Conservation (phyloP, 2,113 vertebrate genomes). For the Picathartes gymnocephalus region DNA sequence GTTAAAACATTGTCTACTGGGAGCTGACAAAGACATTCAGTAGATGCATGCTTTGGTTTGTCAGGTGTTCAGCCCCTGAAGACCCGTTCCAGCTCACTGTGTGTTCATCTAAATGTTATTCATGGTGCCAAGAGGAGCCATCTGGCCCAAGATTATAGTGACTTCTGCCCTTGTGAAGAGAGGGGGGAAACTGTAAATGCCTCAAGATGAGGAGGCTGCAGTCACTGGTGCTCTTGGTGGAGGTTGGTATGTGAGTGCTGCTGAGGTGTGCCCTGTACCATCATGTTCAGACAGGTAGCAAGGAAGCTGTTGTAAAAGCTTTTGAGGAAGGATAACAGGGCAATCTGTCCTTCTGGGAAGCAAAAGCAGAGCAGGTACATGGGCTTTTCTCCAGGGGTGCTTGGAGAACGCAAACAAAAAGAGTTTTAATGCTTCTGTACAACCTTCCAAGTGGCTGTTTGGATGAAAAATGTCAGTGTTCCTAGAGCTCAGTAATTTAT, state of each 20-base stretch:
- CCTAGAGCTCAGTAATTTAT: neutral
- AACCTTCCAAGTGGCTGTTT: neutral
- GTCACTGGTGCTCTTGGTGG: neutral
- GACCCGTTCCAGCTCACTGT: slow-evolving; percentile 2
- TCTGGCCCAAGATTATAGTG: neutral
- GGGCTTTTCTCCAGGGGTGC: neutral
- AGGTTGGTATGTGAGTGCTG: neutral
- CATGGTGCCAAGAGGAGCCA: neutral
- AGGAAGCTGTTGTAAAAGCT: neutral
- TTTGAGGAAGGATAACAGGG: neutral
- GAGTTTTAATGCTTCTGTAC: neutral
- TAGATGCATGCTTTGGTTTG: slow-evolving; percentile 37
- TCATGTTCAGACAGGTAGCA: neutral
- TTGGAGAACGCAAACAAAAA: neutral
- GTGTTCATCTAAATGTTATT: neutral
- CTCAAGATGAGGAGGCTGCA: neutral
- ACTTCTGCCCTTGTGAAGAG: neutral
- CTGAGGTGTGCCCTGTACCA: neutral
- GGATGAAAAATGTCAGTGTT: neutral
- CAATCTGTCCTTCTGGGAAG: neutral
- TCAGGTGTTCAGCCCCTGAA: slow-evolving; percentile 7
- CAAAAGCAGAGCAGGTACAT: neutral
- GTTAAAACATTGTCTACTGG: slow-evolving; percentile 51
- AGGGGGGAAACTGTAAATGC: neutral
- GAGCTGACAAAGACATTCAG: slow-evolving; percentile 64